Evolutionary conservation across 1,140 invertebrate genomes (phyloP), one percentile per base, ranked within the genome.

Genomic region (Portunus trituberculatus): DNA sequence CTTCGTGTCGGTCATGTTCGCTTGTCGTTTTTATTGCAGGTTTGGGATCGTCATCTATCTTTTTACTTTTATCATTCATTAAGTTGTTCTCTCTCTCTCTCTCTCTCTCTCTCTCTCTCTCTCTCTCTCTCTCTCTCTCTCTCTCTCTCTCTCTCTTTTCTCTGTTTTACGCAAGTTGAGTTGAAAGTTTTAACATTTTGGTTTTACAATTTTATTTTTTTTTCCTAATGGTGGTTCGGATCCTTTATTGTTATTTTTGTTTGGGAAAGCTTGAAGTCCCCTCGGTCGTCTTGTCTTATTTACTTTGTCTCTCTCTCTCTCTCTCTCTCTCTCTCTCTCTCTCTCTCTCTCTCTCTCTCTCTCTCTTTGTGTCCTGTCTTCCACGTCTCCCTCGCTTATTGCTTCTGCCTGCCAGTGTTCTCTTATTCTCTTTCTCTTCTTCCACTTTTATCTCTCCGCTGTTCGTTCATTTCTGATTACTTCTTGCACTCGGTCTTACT

Each of bases 1-100:
- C 67, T 76, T 76, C 67, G 67, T 76, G 67, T 76, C 67, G 67
- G 67, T 76, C 67, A n/a, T 76, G 67, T 76, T 76, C 25, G 67
- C 67, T 8, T 76, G 10, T n/a, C 20, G 52, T 76, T 76, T 76
- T 76, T 76, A 20, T 76, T 20, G 67, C n/a, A 20, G 20, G 10
- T 76, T 76, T n/a, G 67, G 67, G 67, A n/a, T 76, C 6, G 52
- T 12, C 52, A 10, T 39, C 6, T 6, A 39, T 39, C 0, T 59
- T 59, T 59, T 59, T n/a, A 52, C 14, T 52, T 76, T n/a, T 1
- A 25, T 20, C 4, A 76, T 76, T 76, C 67, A n/a, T 76, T 76
- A 76, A n/a, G 25, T 2, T 76, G 20, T n/a, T 76, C 67, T 76
- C 20, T 76, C 12, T n/a, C 67, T n/a, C 6, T 76, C 67, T 76